phyloP scores from a whole-genome alignment of 2,888 invertebrate genomes.

The Dilophus febrilis region DNA sequence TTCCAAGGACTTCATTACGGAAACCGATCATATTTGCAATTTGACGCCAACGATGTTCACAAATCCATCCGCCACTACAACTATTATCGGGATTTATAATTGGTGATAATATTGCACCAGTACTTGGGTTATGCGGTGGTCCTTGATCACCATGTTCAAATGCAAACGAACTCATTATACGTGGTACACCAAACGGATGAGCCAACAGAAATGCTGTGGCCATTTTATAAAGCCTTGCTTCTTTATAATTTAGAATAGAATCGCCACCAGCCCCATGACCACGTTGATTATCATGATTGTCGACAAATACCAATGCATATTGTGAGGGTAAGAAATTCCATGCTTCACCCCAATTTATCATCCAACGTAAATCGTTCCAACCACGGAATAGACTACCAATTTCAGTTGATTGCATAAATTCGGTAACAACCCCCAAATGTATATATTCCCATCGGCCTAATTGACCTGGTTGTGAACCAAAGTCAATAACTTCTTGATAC shows the following conservation, averaged over 20 bases:
- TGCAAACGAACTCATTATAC: constrained; percentile 65
- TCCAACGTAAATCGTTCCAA: constrained; percentile 36
- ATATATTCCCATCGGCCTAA: constrained; percentile 29
- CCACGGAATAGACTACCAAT: constrained; percentile 39
- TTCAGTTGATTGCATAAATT: constrained; percentile 36
- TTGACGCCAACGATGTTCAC: constrained; percentile 61
- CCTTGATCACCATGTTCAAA: constrained; percentile 35
- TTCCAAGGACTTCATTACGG: constrained; percentile 42
- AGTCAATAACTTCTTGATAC: constrained; percentile 40
- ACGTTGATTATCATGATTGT: constrained; percentile 66
- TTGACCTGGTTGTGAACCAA: constrained; percentile 18
- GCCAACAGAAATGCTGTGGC: constrained; percentile 48
- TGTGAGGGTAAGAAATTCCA: constrained; percentile 33
- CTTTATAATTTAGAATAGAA: constrained; percentile 25
- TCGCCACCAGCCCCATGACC: constrained; percentile 36
- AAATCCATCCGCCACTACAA: constrained; percentile 35
- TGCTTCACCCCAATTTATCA: constrained; percentile 29
- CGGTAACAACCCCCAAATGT: constrained; percentile 45
- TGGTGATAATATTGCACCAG: constrained; percentile 3
- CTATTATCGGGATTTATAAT: not conserved
- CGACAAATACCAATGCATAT: constrained; percentile 52
- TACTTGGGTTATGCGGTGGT: constrained; percentile 32
- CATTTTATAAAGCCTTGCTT: constrained; percentile 25
- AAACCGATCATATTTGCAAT: constrained; percentile 56
- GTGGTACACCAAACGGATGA: constrained; percentile 56